Evolutionary conservation across 2,113 vertebrate species (phyloP).

Genomic region (Hucho hucho): DNA sequence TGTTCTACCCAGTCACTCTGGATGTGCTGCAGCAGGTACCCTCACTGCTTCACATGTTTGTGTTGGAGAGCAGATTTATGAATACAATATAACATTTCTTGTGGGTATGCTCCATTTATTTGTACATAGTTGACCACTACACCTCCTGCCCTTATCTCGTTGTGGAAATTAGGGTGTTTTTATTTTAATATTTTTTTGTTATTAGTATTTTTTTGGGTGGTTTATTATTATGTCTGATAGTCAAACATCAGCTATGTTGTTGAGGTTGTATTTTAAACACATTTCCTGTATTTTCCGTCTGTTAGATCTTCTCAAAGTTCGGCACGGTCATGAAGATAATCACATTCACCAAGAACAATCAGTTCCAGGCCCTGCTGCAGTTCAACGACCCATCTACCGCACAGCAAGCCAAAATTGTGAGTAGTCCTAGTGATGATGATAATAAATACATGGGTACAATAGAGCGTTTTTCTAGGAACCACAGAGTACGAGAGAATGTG

Average conservation of each 20-base stretch:
- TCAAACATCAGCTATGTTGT: too few relatives aligned
- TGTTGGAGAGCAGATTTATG: too few relatives aligned
- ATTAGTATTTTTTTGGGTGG: background rate
- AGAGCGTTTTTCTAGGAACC: too few relatives aligned
- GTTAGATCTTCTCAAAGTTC: conserved; percentile 96
- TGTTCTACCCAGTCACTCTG: conserved; percentile 98
- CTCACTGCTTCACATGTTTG: background rate
- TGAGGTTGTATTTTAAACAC: too few relatives aligned
- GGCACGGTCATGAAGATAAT: conserved; percentile 99
- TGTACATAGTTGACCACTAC: too few relatives aligned
- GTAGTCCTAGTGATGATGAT: conserved; percentile 33
- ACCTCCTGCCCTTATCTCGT: background rate
- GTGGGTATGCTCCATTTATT: too few relatives aligned
- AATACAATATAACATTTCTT: too few relatives aligned
- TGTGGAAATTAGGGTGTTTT: background rate
- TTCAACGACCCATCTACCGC: conserved; percentile 92
- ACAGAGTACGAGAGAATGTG: too few relatives aligned
- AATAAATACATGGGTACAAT: too few relatives aligned
- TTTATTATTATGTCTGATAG: background rate
- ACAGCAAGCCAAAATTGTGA: conserved; percentile 95
- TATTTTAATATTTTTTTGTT: too few relatives aligned
- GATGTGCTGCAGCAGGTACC: conserved; percentile 95
- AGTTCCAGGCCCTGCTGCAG: conserved; percentile 97
- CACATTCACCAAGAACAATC: conserved; percentile 99
- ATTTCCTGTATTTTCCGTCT: conserved; percentile 26